Percentiles rank a stretch among this genome's conserved stretches.
Conservation (phyloP, 2,113 vertebrate species). For the Percina caprodes region DNA sequence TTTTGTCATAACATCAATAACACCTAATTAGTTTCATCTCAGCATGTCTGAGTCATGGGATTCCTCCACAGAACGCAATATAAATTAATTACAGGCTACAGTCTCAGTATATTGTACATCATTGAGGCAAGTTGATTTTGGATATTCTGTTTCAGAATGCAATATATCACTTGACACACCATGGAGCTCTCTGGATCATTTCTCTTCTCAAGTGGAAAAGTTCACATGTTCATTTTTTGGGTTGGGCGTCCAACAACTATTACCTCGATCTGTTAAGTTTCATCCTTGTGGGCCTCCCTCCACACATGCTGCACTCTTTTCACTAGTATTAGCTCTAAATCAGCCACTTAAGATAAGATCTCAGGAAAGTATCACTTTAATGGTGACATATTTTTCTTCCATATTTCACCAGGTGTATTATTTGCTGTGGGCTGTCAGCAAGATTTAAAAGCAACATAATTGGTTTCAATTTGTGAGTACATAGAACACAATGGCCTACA, state of each 20-base stretch:
- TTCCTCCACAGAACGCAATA: neutral
- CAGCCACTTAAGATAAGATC: conserved; percentile 54
- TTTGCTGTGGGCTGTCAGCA: conserved; percentile 15
- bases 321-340: conserved; percentile 21
- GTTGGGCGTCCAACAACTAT: neutral
- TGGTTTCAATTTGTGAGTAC: conserved; percentile 18
- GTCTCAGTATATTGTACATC: conserved; percentile 11
- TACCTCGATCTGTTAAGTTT: conserved; percentile 4
- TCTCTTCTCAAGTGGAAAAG: conserved; percentile 38
- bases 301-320: conserved; percentile 34
- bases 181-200: conserved; percentile 2
- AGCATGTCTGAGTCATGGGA: conserved; percentile 16
- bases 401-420: conserved; percentile 24
- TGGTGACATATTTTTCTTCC: conserved; percentile 10
- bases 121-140: conserved; percentile 40
- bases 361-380: conserved; percentile 44
- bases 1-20: conserved; percentile 24
- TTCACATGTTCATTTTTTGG: conserved; percentile 32
- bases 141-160: conserved; percentile 17
- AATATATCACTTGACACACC: conserved; percentile 18
- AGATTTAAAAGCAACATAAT: conserved; percentile 20
- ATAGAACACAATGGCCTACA: neutral
- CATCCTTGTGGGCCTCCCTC: neutral
- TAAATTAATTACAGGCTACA: conserved; percentile 40
- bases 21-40: conserved; percentile 36